Conservation (phyloP, 2,113 vertebrate species). For the Odontesthes bonariensis region DNA sequence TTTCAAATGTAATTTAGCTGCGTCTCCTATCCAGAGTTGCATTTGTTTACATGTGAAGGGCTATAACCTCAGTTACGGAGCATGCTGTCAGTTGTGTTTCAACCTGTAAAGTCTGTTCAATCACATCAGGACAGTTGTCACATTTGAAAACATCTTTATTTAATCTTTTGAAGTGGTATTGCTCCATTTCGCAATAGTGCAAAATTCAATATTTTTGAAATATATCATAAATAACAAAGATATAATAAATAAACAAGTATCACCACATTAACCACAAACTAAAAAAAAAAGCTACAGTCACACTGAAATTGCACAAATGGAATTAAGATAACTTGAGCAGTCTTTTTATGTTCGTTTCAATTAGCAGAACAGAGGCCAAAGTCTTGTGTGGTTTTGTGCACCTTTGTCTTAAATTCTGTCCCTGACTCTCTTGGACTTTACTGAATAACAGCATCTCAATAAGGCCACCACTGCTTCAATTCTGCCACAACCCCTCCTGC, state of each 20-base stretch:
- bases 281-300: slow-evolving; percentile 64
- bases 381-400: slow-evolving; percentile 45
- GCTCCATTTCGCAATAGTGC: slow-evolving; percentile 89
- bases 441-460: slow-evolving; percentile 34
- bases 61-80: background rate
- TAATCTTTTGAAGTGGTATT: slow-evolving; percentile 81
- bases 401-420: slow-evolving; percentile 29
- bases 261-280: slow-evolving; percentile 72
- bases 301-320: slow-evolving; percentile 75
- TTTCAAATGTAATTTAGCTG: slow-evolving; percentile 17
- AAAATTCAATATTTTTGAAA: slow-evolving; percentile 89
- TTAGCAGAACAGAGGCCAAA: slow-evolving; percentile 61
- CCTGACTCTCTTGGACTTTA: slow-evolving; percentile 16
- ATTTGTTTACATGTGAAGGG: background rate
- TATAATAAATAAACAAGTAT: slow-evolving; percentile 82
- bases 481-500: slow-evolving; percentile 25
- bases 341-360: slow-evolving; percentile 65
- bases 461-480: slow-evolving; percentile 46
- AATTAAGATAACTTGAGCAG: slow-evolving; percentile 55
- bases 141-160: slow-evolving; percentile 83
- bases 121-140: slow-evolving; percentile 18
- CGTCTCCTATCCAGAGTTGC: background rate
- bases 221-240: slow-evolving; percentile 82
- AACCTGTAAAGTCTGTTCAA: slow-evolving; percentile 2
- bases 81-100: background rate